Evolutionary conservation across 23 tunicate genomes (phyloP).

Genomic region (Styela plicata): DNA sequence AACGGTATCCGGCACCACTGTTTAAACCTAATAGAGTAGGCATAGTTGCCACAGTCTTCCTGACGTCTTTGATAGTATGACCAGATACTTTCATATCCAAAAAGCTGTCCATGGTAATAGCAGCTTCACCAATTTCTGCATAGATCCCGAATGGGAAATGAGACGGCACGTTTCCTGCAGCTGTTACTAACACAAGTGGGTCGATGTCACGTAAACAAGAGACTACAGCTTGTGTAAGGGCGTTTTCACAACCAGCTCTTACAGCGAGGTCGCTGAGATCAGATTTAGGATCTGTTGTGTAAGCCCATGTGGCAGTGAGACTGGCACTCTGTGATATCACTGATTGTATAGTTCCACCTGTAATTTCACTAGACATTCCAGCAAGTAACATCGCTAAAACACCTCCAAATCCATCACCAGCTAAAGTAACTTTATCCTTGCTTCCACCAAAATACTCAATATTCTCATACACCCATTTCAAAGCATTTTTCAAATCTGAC

Average conservation of each 20-base stretch:
- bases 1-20: slow-evolving; percentile 16
- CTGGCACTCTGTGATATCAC: slow-evolving; percentile 26
- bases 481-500: slow-evolving; percentile 7
- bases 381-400: not conserved
- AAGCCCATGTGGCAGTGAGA: slow-evolving; percentile 23
- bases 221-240: not conserved
- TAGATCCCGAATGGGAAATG: slow-evolving; percentile 26
- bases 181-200: not conserved
- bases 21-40: slow-evolving; percentile 11
- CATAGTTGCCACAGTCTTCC: not conserved
- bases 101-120: not conserved
- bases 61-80: not conserved
- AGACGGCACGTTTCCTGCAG: slow-evolving; percentile 9
- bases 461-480: slow-evolving; percentile 8
- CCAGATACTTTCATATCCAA: not conserved
- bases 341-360: slow-evolving; percentile 10
- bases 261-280: not conserved
- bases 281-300: not conserved
- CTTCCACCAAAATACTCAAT: slow-evolving; percentile 19
- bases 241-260: not conserved
- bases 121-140: not conserved
- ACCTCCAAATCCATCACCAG: slow-evolving; percentile 22
- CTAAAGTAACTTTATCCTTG: slow-evolving; percentile 19
- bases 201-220: slow-evolving; percentile 3
- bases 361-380: slow-evolving; percentile 6